phyloP scores from a whole-genome alignment of 2,888 invertebrate species.

The Tillus elongatus region DNA sequence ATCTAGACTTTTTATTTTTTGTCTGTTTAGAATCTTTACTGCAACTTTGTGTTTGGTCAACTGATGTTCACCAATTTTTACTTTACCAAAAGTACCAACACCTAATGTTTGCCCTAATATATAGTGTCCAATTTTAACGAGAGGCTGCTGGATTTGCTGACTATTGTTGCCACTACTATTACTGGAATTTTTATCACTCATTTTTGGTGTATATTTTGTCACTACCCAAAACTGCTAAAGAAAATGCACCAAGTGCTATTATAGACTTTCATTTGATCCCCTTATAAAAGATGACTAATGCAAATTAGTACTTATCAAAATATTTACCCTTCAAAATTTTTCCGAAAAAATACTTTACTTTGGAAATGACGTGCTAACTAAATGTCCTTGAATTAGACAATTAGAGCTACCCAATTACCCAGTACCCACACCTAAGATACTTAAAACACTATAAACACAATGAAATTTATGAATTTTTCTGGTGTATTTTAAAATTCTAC shows the following conservation, averaged over 20 bases:
- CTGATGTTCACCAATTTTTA: constrained; percentile 98
- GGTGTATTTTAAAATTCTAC: no score
- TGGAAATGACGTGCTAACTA: no score
- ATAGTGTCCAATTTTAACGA: constrained; percentile 97
- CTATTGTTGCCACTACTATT: constrained; percentile 8
- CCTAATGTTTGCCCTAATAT: constrained; percentile 88
- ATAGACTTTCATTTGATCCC: background rate
- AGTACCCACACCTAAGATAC: no score
- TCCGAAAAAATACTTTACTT: no score
- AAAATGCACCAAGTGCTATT: background rate
- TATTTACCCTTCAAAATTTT: no score
- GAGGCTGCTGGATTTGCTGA: constrained; percentile 54
- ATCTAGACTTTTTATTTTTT: constrained; percentile 98
- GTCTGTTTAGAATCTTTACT: constrained; percentile 94
- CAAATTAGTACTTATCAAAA: no score
- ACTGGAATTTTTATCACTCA: constrained; percentile 13
- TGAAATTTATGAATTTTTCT: no score
- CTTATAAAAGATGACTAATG: no score
- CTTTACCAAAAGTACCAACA: constrained; percentile 98
- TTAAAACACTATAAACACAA: no score
- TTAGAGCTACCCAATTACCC: no score
- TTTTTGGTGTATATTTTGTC: constrained; percentile 7
- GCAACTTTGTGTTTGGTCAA: constrained; percentile 97
- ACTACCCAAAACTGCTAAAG: background rate
- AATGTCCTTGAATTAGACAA: no score